Base-by-base conservation (phyloP, 2,797 vertebrate species). In the Paratrypauchen microcephalus region DNA sequence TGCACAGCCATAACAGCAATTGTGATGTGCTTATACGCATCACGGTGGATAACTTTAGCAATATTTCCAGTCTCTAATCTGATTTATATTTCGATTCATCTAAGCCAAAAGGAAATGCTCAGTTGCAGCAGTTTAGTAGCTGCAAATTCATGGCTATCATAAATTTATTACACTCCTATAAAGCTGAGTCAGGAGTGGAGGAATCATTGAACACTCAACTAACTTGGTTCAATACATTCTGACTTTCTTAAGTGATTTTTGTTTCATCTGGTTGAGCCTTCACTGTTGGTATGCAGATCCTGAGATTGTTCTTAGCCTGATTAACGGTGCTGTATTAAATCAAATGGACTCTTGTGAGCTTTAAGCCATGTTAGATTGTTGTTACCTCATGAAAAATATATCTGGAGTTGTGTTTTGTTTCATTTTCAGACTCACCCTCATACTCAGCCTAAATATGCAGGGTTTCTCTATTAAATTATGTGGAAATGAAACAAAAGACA, bases 41-140 rank as follows among this genome's bases (percentile, higher is more conserved):
- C 26, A 24, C 32, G 61, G 58, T 60, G 36, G 41, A 72, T 65
- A 41, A 23, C 16, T 57, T 70, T 60, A 59, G 58, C 45, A 65
- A 73, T 70, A 69, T 70, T 62, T 70, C 75, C 68, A 83, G 85
- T 84, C 85, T 87, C 82, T 52, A 47, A 54, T 56, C 9, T 52
- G 45, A 56, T 55, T 65, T n/a, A 21, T 65, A 54, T 65, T 30
- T 66, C 26, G 13, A 28, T 66, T 59, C 30, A 24, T 52, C 5
- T 1, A 21, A 24, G 39, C 61, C 61, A 64, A 64, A 45, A 23
- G 23, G 47, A 65, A 56, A 48, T 6, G 36, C 56, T 56, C 11
- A 45, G 19, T 23, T n/a, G 15, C 19, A n/a, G 3, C 28, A 3
- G 66, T 28, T 73, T 21, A 68, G 64, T 39, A 52, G 41, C 56